These are phyloP conservation scores for cattle (Bos taurus) DNA, from an alignment of 2,113 vertebrate genomes.

Conservation along the genomic window ARS-UCD2.0 NC_037333.1:23858001-23858500, in stretches of 20 bases:
- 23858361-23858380: background rate
- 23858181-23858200: background rate
- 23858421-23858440: background rate
- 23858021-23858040: background rate
- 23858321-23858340: background rate
- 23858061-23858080: background rate
- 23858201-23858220: background rate
- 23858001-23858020: background rate
- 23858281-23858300: background rate
- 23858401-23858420: background rate
- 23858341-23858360: background rate
- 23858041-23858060: background rate
- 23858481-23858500: background rate
- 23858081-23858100: background rate
- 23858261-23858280: background rate
- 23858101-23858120: background rate
- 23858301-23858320: background rate
- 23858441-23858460: background rate
- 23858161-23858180: background rate
- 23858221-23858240: background rate
- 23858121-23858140: background rate
- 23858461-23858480: background rate
- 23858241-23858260: background rate
- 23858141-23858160: background rate
- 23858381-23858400: background rate